Evolutionary conservation across 1,140 invertebrate genomes (phyloP).

Genomic region (Lysiphlebus fabarum): DNA sequence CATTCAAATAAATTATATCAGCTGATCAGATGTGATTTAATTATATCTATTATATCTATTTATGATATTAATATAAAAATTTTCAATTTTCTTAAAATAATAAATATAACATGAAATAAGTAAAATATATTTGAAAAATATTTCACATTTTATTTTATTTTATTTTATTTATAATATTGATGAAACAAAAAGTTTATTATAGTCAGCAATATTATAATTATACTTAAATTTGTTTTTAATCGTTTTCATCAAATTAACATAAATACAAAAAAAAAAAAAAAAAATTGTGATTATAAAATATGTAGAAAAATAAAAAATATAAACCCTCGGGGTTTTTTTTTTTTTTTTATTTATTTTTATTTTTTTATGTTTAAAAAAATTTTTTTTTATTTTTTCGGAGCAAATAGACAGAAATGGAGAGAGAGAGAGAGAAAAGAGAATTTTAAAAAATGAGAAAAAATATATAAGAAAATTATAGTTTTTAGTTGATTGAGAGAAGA

Average conservation of each 20-base stretch:
- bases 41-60: too few species aligned
- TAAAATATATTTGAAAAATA: too few species aligned
- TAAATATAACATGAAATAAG: too few species aligned
- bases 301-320: constrained; percentile 18
- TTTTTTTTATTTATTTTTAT: constrained; percentile 30
- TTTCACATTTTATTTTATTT: too few species aligned
- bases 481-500: constrained; percentile 2
- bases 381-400: background rate
- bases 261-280: background rate
- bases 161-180: too few species aligned
- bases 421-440: constrained; percentile 17
- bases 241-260: background rate
- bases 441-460: too few species aligned
- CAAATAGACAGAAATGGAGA: too few species aligned
- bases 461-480: constrained; percentile 14
- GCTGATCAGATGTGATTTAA: too few species aligned
- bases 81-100: too few species aligned
- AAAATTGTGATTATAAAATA: constrained; percentile 9
- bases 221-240: background rate
- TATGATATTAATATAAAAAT: too few species aligned
- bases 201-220: background rate
- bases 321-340: constrained; percentile 19
- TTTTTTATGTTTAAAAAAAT: constrained; percentile 1
- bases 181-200: too few species aligned
- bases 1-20: too few species aligned